phyloP scores from a whole-genome alignment of 2,113 vertebrate species.

The Micronycteris hirsuta region DNA sequence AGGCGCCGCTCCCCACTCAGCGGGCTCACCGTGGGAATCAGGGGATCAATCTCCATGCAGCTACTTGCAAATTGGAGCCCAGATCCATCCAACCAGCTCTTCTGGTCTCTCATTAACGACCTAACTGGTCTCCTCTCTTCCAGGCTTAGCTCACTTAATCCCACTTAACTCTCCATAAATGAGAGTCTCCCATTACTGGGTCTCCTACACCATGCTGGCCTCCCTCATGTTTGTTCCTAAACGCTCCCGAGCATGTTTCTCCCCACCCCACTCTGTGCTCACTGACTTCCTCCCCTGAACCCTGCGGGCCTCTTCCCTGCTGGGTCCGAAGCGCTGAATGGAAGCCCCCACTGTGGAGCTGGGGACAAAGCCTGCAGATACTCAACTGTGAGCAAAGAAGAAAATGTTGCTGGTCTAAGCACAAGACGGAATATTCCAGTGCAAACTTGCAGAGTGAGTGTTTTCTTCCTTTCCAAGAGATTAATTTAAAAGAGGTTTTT shows the following conservation, averaged over 20 bases:
- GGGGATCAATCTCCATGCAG: not conserved
- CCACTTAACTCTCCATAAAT: not conserved
- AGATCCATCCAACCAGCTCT: not conserved
- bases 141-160: not conserved
- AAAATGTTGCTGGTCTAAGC: conserved; percentile 22
- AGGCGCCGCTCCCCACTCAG: not conserved
- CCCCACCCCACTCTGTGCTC: not conserved
- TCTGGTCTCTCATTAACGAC: accelerated
- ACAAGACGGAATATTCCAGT: not conserved
- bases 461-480: not conserved
- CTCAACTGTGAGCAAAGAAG: not conserved
- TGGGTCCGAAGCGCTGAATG: not conserved
- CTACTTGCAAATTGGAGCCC: not conserved
- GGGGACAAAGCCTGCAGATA: not conserved
- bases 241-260: not conserved
- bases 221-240: not conserved
- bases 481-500: not conserved
- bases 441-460: not conserved
- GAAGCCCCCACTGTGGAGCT: not conserved
- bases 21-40: not conserved
- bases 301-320: not conserved
- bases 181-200: not conserved
- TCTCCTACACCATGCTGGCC: not conserved
- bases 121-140: not conserved
- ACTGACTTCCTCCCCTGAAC: not conserved